phyloP scores from a whole-genome alignment of 2,797 vertebrate species.

The Rhynchotus rufescens region DNA sequence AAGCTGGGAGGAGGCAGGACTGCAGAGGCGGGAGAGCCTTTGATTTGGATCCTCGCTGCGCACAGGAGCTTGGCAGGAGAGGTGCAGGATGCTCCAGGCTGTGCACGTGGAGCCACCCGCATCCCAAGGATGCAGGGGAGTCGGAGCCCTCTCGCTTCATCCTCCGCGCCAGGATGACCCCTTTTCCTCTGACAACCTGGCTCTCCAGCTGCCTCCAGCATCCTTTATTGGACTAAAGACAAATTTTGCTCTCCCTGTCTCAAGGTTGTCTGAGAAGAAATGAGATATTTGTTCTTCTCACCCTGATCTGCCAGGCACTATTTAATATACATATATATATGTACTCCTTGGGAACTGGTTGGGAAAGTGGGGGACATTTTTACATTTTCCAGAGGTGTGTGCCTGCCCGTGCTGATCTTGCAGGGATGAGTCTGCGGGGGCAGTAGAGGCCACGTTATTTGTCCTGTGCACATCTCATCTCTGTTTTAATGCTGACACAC shows the following conservation, averaged over 20 bases:
- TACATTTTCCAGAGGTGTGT: background rate
- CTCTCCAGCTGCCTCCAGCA: background rate
- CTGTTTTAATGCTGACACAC: background rate
- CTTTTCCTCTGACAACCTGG: background rate
- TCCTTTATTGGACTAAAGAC: background rate
- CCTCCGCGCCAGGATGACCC: background rate
- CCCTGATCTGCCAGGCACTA: background rate
- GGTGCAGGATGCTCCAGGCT: conserved; percentile 56
- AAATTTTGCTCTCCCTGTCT: background rate
- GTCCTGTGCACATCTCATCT: background rate
- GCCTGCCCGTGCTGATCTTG: background rate
- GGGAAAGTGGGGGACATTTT: background rate
- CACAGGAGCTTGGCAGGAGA: conserved; percentile 52
- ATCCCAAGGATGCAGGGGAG: background rate
- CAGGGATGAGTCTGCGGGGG: conserved; percentile 8
- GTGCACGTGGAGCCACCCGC: background rate
- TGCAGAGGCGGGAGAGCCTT: conserved; percentile 51
- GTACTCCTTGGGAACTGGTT: fast-evolving
- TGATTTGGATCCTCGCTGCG: conserved; percentile 64
- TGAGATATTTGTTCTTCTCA: background rate
- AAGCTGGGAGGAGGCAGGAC: conserved; percentile 36
- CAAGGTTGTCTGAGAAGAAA: background rate
- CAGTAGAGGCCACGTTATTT: conserved; percentile 24
- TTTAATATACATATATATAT: fast-evolving
- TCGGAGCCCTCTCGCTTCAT: background rate